A percentile compares a stretch with the other conserved stretches of the same genome.
Evolutionary conservation across 2,797 vertebrate species (phyloP).

Genomic region (Helicolenus hilgendorfi): DNA sequence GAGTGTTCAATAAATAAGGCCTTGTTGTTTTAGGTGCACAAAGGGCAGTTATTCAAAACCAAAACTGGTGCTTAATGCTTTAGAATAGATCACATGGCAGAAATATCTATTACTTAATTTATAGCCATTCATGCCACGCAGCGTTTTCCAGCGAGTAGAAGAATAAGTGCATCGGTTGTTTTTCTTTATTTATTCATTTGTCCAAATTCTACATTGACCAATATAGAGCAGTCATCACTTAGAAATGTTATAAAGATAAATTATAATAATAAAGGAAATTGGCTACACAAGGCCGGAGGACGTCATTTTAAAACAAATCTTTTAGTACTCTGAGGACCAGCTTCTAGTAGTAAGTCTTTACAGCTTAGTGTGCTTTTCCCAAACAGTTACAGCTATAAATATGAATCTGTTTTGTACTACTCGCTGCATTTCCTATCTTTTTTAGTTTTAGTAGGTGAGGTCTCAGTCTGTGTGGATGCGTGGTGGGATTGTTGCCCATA

Average conservation of each 20-base stretch:
- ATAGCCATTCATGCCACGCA: not conserved
- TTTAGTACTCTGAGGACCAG: not conserved
- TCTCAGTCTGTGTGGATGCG: constrained; percentile 35
- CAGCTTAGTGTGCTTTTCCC: not conserved
- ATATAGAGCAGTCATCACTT: not conserved
- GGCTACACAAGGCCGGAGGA: not conserved
- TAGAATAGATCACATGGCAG: not conserved
- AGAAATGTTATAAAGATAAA: not conserved
- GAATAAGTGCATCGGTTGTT: not conserved
- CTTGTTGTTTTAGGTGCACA: not conserved
- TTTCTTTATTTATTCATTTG: not conserved
- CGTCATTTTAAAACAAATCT: constrained; percentile 4
- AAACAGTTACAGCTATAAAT: constrained; percentile 24
- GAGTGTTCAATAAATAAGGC: not conserved
- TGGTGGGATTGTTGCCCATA: constrained; percentile 53
- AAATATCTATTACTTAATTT: not conserved
- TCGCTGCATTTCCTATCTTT: constrained; percentile 33
- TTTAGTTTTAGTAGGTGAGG: constrained; percentile 27
- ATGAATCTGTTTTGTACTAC: constrained; percentile 22
- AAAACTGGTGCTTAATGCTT: constrained; percentile 12
- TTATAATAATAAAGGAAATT: not conserved
- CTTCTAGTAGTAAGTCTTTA: not conserved
- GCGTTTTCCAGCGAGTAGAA: not conserved
- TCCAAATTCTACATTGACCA: not conserved
- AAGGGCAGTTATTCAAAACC: not conserved